A percentile compares a stretch with the other conserved stretches of the same genome.
These are phyloP conservation scores for Bufotes viridis DNA, from an alignment of 2,797 vertebrate genomes.

Conservation along the genomic window DNA sequence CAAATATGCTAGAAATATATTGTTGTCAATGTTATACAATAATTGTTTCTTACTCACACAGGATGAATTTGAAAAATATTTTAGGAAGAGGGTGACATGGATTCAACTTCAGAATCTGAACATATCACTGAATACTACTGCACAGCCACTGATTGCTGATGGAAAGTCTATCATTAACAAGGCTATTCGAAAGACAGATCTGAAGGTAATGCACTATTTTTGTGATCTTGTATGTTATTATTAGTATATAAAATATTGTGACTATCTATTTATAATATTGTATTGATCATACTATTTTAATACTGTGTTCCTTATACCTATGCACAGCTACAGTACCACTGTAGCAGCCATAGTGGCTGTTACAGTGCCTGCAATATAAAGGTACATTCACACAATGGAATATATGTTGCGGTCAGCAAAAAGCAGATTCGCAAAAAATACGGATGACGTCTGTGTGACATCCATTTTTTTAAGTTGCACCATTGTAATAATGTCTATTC, in stretches of 20 bases:
- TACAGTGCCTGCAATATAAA: no score
- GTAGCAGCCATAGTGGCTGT: no score
- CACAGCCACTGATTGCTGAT: slow-evolving; percentile 64
- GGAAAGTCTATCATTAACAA: slow-evolving; percentile 70
- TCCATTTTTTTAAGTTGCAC: no score
- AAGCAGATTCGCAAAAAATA: no score
- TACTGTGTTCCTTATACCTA: background rate
- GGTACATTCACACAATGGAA: no score
- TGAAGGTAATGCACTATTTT: slow-evolving; percentile 67
- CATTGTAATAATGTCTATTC: no score
- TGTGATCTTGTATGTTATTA: background rate
- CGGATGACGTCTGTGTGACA: no score
- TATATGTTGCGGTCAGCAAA: no score
- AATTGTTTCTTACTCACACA: slow-evolving; percentile 49
- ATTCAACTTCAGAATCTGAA: slow-evolving; percentile 66
- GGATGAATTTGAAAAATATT: slow-evolving; percentile 74
- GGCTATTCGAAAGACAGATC: slow-evolving; percentile 68
- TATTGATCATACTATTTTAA: background rate
- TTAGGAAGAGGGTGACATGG: slow-evolving; percentile 69
- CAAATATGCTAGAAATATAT: background rate
- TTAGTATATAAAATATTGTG: background rate
- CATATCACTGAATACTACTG: slow-evolving; percentile 56
- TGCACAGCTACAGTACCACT: no score
- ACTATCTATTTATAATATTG: background rate
- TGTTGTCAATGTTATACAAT: background rate